phyloP scores from a whole-genome alignment of 2,888 invertebrate species.

The Galeruca laticollis region DNA sequence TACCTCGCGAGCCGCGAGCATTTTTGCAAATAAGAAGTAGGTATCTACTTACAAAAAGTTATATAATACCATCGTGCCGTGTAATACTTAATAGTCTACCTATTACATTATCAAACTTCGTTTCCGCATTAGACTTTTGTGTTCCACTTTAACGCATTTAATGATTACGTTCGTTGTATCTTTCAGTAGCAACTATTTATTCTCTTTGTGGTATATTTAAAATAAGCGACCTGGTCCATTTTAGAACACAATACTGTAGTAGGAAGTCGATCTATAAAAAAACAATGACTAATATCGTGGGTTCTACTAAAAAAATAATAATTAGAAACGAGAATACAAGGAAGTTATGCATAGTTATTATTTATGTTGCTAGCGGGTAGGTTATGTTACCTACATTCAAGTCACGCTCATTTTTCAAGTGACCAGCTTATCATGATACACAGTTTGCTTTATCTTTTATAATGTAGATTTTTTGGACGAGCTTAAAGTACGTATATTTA shows the following conservation, averaged over 20 bases:
- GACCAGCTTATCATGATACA: no score
- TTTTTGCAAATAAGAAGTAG: slow-evolving; percentile 35
- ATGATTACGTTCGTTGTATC: slow-evolving; percentile 26
- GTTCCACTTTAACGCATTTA: slow-evolving; percentile 38
- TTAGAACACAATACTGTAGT: neutral
- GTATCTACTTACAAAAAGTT: slow-evolving; percentile 41
- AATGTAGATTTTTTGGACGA: no score
- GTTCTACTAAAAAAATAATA: neutral
- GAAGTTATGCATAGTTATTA: neutral
- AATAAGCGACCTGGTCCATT: slow-evolving; percentile 3
- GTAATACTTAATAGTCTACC: slow-evolving; percentile 51
- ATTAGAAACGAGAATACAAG: neutral
- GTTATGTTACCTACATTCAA: neutral
- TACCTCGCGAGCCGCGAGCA: slow-evolving; percentile 5
- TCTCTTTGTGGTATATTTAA: slow-evolving; percentile 7
- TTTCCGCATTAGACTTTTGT: slow-evolving; percentile 46
- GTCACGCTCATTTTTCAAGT: neutral
- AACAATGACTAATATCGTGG: slow-evolving; percentile 5
- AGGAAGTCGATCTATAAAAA: neutral
- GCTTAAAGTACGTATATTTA: no score
- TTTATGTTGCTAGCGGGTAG: neutral
- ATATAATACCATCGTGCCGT: slow-evolving; percentile 41
- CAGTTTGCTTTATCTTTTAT: no score
- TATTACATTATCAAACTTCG: slow-evolving; percentile 52
- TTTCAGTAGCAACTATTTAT: slow-evolving; percentile 10